A percentile compares a stretch with the other conserved stretches of the same genome.
phyloP scores from a whole-genome alignment of 2,797 vertebrate genomes.

The Pyrocephalus nanus region DNA sequence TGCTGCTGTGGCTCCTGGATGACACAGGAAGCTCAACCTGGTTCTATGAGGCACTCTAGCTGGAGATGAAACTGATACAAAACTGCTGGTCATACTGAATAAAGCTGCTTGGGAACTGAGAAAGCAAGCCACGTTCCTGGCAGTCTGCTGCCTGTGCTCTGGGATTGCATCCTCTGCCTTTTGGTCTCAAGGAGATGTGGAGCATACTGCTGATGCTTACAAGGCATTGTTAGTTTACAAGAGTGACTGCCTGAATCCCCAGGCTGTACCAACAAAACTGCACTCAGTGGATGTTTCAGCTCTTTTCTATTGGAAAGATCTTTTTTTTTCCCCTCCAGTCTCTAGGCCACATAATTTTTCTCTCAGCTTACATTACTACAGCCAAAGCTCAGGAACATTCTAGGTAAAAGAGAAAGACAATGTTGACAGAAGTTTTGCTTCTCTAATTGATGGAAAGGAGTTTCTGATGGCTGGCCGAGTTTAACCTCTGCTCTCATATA shows the following conservation, averaged over 20 bases:
- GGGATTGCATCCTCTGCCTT: neutral
- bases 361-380: neutral
- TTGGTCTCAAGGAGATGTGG: neutral
- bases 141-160: neutral
- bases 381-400: neutral
- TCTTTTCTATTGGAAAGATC: neutral
- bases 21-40: fast-evolving
- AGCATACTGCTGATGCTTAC: neutral
- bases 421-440: neutral
- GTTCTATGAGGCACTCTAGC: neutral
- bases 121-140: fast-evolving
- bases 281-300: neutral
- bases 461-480: neutral
- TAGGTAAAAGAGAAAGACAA: neutral
- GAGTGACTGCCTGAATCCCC: neutral
- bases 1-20: neutral
- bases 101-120: neutral
- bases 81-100: neutral
- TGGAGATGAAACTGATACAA: neutral
- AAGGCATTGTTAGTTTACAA: neutral
- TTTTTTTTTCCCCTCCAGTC: neutral
- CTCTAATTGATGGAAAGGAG: neutral
- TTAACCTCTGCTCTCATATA: neutral
- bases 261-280: neutral
- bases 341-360: neutral